Evolutionary conservation across 2,888 invertebrate species (phyloP), one percentile per base, ranked within the genome.

Genomic region (Brachycybe producta): DNA sequence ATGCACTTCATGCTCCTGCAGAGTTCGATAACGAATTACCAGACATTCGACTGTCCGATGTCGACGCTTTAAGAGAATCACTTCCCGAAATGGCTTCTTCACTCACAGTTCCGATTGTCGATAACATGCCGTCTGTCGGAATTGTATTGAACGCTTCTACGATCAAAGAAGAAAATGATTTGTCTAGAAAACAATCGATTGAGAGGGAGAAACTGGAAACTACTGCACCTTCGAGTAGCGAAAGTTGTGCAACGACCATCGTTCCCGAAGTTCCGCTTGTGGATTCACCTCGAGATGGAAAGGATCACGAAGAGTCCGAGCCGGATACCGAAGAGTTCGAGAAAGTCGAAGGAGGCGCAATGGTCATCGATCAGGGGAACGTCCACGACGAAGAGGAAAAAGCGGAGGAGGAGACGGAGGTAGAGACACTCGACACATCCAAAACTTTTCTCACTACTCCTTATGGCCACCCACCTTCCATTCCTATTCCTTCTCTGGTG

Each of bases 241-340:
- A 32, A n/a, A 11, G n/a, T 11, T 32, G 32, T 11, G 11, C 11
- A 11, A 11, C 32, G n/a, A 11, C 32, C 32, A 32, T n/a, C 32
- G 11, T 32, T 24, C 21, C n/a, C 23, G 28, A 17, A 13, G 13
- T n/a, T 44, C n/a, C n/a, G 11, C 7, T 26, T n/a, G 7, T 41
- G 8, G 32, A 49, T 19, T 42, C 49, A 34, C 49, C 53, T n/a
- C 36, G 19, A 15, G 50, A 52, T 46, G 44, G 48, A 27, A 47
- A 49, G 32, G 41, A 52, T 49, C 19, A 36, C 38, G 80, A 80
- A 62, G 84, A 84, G 63, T 84, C 83, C 1, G 83, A 83, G 68
- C 80, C 82, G 0, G 84, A 85, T 61, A 80, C 80, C 0, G 83
- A 84, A 60, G 85, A 84, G 62, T 85, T 84, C 67, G 85, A 85